Conservation (phyloP, 2,113 vertebrate species). For the Lampris incognitus region DNA sequence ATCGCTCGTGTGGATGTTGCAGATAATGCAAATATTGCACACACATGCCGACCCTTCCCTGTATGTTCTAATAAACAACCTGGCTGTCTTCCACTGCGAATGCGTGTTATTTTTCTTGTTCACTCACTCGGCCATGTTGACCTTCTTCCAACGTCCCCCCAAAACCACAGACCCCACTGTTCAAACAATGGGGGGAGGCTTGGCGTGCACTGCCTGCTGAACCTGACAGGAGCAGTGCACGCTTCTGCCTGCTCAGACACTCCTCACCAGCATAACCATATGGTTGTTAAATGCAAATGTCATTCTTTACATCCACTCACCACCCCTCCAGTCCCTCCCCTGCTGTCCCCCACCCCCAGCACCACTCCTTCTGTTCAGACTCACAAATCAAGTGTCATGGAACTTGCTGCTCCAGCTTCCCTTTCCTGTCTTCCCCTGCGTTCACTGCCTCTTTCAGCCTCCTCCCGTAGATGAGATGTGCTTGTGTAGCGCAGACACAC, state of each 20-base stretch:
- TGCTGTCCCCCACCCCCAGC: conserved; percentile 29
- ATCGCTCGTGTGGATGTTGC: too few relatives aligned
- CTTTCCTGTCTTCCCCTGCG: neutral
- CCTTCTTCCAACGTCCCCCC: conserved; percentile 48
- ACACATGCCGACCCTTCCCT: too few relatives aligned
- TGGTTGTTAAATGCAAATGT: conserved; percentile 70
- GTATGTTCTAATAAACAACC: too few relatives aligned
- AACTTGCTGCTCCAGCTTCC: neutral
- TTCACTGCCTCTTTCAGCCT: too few relatives aligned
- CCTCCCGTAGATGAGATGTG: conserved; percentile 31
- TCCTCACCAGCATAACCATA: conserved; percentile 11
- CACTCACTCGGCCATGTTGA: conserved; percentile 26
- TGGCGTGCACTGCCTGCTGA: conserved; percentile 44
- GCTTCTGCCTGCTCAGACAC: conserved; percentile 29
- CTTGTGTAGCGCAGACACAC: conserved; percentile 23
- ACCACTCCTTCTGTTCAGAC: conserved; percentile 55
- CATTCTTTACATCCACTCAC: conserved; percentile 43
- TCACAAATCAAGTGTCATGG: conserved; percentile 40
- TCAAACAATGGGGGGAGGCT: conserved; percentile 34
- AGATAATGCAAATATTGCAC: too few relatives aligned
- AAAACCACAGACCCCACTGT: conserved; percentile 22
- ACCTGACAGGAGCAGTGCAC: conserved; percentile 51
- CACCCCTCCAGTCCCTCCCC: conserved; percentile 6
- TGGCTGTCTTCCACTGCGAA: conserved; percentile 13
- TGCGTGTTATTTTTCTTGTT: conserved; percentile 7